Conservation (phyloP, 2,113 vertebrate species). For the Nicator chloris region DNA sequence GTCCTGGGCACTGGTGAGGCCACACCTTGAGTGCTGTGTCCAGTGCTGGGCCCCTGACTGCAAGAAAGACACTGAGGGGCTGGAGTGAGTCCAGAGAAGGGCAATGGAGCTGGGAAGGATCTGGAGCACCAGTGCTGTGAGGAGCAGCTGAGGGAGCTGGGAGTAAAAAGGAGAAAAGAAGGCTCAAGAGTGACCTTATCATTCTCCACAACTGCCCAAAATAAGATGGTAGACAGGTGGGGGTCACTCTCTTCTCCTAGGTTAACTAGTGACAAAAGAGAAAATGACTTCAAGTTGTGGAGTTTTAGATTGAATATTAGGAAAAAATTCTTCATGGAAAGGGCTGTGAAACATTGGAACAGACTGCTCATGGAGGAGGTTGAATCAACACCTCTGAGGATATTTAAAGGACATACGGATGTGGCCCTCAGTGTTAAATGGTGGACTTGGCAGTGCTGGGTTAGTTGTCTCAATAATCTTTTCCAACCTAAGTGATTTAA, state of each 20-base stretch:
- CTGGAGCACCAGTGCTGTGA: background rate
- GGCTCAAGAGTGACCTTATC: fast-evolving
- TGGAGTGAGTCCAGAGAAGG: background rate
- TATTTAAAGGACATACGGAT: background rate
- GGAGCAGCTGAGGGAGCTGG: background rate
- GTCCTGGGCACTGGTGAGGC: background rate
- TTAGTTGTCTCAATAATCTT: background rate
- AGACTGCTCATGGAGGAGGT: background rate
- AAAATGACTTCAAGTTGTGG: background rate
- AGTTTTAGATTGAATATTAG: background rate
- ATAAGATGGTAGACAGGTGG: fast-evolving
- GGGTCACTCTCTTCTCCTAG: too few species aligned
- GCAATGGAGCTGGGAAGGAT: background rate
- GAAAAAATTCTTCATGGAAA: background rate
- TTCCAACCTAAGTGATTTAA: background rate
- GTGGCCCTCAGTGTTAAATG: background rate
- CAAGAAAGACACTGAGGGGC: background rate
- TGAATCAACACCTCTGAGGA: too few species aligned
- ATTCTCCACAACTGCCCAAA: fast-evolving
- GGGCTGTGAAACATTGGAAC: background rate
- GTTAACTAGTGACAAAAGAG: background rate
- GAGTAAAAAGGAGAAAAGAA: background rate
- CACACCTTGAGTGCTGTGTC: background rate
- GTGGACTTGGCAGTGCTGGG: background rate
- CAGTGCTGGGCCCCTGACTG: background rate